Percentiles rank a stretch among this genome's conserved stretches.
These are phyloP conservation scores for Rhinolophus sinicus DNA, from an alignment of 2,113 vertebrate genomes.

Conservation along the genomic window DNA sequence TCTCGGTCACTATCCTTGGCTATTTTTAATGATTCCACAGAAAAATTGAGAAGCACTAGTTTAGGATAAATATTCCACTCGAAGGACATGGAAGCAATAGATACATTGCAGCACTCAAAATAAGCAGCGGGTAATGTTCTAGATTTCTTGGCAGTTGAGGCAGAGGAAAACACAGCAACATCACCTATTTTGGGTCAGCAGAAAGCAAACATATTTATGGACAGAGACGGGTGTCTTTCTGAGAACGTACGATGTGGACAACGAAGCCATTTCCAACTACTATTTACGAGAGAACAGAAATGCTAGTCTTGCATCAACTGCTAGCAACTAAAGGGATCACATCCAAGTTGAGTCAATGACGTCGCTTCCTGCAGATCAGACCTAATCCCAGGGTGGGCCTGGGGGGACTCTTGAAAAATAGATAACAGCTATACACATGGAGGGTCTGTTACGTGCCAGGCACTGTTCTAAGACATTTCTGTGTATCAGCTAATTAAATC, in stretches of 20 bases:
- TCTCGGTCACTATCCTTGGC: not conserved
- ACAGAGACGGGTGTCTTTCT: not conserved
- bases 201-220: not conserved
- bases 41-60: not conserved
- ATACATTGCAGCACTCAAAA: not conserved
- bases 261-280: not conserved
- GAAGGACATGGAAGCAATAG: not conserved
- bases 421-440: not conserved
- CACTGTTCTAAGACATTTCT: not conserved
- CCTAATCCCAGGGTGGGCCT: not conserved
- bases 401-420: not conserved
- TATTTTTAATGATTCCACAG: not conserved
- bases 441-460: not conserved
- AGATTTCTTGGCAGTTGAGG: not conserved
- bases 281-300: not conserved
- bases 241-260: not conserved
- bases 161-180: not conserved
- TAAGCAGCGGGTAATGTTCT: not conserved
- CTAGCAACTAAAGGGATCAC: not conserved
- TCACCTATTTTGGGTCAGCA: not conserved
- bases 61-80: conserved; percentile 3
- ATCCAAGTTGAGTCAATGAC: not conserved
- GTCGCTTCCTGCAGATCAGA: not conserved
- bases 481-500: not conserved
- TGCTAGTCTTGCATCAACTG: not conserved